Evolutionary conservation across 2,113 vertebrate species (phyloP), one percentile per base, ranked within the genome.

Genomic region (Ibidorhyncha struthersii): DNA sequence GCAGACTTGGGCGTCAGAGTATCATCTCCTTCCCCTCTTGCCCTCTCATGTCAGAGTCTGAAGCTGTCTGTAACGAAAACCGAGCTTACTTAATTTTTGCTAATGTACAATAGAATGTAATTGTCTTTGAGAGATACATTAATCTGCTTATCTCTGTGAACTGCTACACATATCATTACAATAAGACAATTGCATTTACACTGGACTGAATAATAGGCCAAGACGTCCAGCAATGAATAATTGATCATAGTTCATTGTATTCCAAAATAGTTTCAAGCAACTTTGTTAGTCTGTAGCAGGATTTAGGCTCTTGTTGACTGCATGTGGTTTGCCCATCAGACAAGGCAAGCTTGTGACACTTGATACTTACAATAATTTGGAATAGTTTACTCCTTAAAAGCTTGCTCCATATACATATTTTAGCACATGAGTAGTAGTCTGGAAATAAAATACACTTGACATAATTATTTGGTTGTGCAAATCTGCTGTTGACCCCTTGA

Each of bases 141-240:
- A 93, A 80, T 81, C 69, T 86, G 52, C 43, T 96, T 97, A 79
- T 92, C 70, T 88, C 61, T 78, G 40, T 87, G 82, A 94, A 88
- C n/a, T 8, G 34, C 50, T 87, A 67, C 32, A 67, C 62, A 16
- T 66, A 92, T 77, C 36, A 86, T 89, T 92, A 94, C 77, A 93
- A 32, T 85, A 93, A 95, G 63, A 92, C 67, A 97, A 94, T 93
- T 93, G 50, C 65, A 83, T 32, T 96, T 96, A 81, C 14, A 89
- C 26, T 27, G 3, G 40, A 58, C 49, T 93, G 27, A 83, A 92
- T 87, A 96, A 96, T 74, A 97, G 56, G 73, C 15, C 4, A 63
- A 91, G n/a, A 86, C 82, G 53, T 86, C 59, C 66, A 83, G 45
- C 27, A 96, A 80, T 93, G 27, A 97, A 90, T 88, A 96, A 95